Percentiles rank a stretch among this genome's conserved stretches.
phyloP scores from a whole-genome alignment of 2,888 invertebrate genomes.

The Brachypalpus laphriformis region DNA sequence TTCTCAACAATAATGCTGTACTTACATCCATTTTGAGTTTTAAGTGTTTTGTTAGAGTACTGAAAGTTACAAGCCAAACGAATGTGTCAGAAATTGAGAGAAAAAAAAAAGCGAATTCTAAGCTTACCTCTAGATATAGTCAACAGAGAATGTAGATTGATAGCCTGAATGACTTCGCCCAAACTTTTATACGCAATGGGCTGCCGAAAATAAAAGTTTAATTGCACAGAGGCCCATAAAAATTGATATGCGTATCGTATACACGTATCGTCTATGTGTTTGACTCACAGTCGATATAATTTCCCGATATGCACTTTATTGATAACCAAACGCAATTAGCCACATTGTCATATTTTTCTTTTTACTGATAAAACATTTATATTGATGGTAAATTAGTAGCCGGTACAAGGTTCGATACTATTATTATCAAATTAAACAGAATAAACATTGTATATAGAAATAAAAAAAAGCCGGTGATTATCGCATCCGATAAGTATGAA shows the following conservation, averaged over 20 bases:
- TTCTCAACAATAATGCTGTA: background rate
- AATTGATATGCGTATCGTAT: conserved; percentile 26
- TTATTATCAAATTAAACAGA: background rate
- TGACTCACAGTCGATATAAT: background rate
- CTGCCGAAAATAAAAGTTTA: background rate
- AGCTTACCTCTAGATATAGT: conserved; percentile 21
- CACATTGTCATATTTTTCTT: background rate
- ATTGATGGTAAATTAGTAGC: conserved; percentile 3
- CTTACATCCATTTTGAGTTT: conserved; percentile 73
- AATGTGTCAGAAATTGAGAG: background rate
- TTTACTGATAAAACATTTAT: background rate
- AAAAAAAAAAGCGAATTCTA: too few species aligned
- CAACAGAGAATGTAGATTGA: conserved; percentile 21
- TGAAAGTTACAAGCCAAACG: background rate
- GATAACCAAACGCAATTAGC: conserved; percentile 5
- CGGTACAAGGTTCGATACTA: conserved; percentile 21
- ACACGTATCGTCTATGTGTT: background rate
- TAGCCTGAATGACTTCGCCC: background rate
- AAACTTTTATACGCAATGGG: conserved; percentile 45
- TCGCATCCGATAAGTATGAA: background rate
- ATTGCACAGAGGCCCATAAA: background rate
- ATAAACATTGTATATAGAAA: background rate
- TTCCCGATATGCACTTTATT: background rate
- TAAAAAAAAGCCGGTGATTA: conserved; percentile 1
- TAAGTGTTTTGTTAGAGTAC: background rate